These are phyloP conservation scores for Telmatherina bonti DNA, from an alignment of 2,797 vertebrate genomes.

Conservation along the genomic window DNA sequence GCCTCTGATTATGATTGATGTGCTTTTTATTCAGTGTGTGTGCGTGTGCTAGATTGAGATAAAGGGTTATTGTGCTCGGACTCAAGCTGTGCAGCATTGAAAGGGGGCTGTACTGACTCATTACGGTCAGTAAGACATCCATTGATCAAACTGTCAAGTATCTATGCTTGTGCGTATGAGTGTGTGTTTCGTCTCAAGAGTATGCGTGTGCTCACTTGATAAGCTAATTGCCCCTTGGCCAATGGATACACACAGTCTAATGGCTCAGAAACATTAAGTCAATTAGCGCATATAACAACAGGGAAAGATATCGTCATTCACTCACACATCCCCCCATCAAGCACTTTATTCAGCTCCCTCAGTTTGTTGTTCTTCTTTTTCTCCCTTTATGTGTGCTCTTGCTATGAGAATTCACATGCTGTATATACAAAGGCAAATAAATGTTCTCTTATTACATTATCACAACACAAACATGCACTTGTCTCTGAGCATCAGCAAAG, in stretches of 20 bases:
- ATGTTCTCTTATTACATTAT: conserved; percentile 7
- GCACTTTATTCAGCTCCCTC: conserved; percentile 37
- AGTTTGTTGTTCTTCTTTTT: conserved; percentile 32
- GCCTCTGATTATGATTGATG: conserved; percentile 81
- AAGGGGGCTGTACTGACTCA: conserved; percentile 72
- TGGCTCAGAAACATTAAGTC: conserved; percentile 72
- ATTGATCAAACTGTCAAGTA: conserved; percentile 82
- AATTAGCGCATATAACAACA: conserved; percentile 73
- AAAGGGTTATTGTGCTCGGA: conserved; percentile 72
- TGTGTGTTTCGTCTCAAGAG: conserved; percentile 31
- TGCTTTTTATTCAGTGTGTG: conserved; percentile 65
- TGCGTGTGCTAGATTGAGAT: conserved; percentile 58
- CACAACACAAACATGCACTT: conserved; percentile 13
- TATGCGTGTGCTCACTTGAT: conserved; percentile 56
- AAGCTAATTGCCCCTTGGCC: conserved; percentile 79
- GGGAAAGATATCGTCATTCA: conserved; percentile 57
- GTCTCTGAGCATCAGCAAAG: conserved; percentile 28
- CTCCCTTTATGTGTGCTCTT: neutral
- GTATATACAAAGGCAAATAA: conserved; percentile 3
- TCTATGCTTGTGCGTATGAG: conserved; percentile 51
- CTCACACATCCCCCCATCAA: conserved; percentile 48
- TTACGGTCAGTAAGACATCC: conserved; percentile 75
- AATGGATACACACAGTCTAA: conserved; percentile 69
- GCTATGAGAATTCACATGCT: conserved; percentile 7
- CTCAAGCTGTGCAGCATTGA: conserved; percentile 71